A percentile compares a stretch with the other conserved stretches of the same genome.
phyloP scores from a whole-genome alignment of 2,113 vertebrate genomes.

The Elaphurus davidianus region DNA sequence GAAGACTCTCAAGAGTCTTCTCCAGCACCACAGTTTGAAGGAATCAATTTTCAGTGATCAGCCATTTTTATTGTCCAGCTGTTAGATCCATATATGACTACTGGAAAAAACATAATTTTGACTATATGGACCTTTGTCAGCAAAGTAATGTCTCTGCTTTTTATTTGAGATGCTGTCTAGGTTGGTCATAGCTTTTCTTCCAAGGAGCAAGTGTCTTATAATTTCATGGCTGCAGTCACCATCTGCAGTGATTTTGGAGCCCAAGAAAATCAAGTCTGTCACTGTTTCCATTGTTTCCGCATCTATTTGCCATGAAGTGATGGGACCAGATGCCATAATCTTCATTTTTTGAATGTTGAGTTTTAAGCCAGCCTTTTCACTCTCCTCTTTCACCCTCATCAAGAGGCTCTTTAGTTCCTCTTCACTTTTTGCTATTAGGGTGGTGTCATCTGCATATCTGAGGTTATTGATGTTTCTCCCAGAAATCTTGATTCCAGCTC shows the following conservation, averaged over 20 bases:
- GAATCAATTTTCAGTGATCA: neutral
- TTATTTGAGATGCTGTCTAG: neutral
- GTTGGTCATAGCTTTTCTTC: neutral
- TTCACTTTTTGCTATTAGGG: neutral
- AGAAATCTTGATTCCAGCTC: neutral
- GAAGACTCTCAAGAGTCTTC: neutral
- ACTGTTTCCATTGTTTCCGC: neutral
- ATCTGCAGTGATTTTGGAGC: neutral
- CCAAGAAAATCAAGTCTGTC: neutral
- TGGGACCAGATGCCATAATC: neutral
- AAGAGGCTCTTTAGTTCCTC: neutral
- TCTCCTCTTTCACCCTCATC: neutral
- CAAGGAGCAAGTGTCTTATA: neutral
- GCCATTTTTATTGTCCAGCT: neutral
- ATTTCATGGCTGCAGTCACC: neutral
- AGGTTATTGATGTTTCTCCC: neutral
- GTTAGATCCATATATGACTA: neutral
- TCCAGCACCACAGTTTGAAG: neutral
- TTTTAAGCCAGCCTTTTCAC: neutral
- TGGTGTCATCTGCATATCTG: neutral
- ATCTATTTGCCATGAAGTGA: neutral
- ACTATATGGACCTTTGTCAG: fast-evolving
- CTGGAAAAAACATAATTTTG: neutral
- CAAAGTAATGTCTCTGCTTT: neutral
- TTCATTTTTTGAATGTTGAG: neutral